phyloP scores from a whole-genome alignment of 2,888 invertebrate genomes.

The Minunthozetes semirufus region DNA sequence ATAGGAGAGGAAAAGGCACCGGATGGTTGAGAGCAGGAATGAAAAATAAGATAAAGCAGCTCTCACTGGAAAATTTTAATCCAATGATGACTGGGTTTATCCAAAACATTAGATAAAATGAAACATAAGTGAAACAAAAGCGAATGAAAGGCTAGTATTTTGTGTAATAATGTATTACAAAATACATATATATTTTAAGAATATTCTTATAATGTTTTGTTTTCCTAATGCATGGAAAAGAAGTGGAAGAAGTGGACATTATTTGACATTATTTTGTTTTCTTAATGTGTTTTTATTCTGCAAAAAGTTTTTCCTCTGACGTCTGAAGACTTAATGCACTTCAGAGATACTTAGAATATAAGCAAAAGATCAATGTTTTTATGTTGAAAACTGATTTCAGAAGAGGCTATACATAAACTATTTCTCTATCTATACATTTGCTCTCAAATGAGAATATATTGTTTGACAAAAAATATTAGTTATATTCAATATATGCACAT shows the following conservation, averaged over 20 bases:
- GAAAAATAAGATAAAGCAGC: conserved; percentile 28
- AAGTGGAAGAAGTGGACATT: conserved; percentile 30
- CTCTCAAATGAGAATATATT: neutral
- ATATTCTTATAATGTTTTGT: neutral
- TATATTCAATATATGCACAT: conserved; percentile 8
- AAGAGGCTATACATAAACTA: too few species aligned
- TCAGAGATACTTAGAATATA: neutral
- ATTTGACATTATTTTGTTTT: neutral
- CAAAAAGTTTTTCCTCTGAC: neutral
- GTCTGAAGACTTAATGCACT: conserved; percentile 10
- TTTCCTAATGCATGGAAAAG: neutral
- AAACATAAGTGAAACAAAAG: neutral
- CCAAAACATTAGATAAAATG: conserved; percentile 26
- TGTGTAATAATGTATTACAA: conserved; percentile 29
- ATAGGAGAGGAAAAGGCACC: neutral
- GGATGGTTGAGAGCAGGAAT: neutral
- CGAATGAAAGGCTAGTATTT: conserved; percentile 10
- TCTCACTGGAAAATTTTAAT: conserved; percentile 28
- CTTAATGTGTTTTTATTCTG: too few species aligned
- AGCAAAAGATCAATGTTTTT: neutral
- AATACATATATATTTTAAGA: conserved; percentile 19
- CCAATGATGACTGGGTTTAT: conserved; percentile 33
- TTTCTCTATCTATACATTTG: too few species aligned
- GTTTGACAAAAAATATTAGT: neutral
- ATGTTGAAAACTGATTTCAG: conserved; percentile 1